phyloP scores from a whole-genome alignment of 2,113 vertebrate species.

The Cacatua alba region DNA sequence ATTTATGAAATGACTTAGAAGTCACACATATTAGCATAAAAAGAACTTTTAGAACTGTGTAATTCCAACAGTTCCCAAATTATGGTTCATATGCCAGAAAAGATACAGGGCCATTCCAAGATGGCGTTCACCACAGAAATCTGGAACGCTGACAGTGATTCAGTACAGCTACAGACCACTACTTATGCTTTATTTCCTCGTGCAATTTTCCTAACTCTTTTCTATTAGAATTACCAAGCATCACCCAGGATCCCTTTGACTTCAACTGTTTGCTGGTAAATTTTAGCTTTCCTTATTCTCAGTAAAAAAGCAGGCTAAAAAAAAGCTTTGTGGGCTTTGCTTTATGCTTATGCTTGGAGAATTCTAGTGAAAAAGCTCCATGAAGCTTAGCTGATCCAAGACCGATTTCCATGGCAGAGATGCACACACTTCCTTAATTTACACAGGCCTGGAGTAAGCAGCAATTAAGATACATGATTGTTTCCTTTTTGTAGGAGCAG shows the following conservation, averaged over 20 bases:
- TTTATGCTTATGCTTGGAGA: neutral
- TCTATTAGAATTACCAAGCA: neutral
- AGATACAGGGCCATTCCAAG: neutral
- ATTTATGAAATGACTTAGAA: neutral
- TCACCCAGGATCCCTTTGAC: neutral
- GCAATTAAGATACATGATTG: rapidly evolving
- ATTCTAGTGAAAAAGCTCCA: neutral
- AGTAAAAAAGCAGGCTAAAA: neutral
- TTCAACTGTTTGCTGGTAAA: neutral
- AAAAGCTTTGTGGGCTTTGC: neutral
- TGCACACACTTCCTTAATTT: neutral
- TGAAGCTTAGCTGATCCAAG: neutral
- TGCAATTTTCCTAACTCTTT: neutral
- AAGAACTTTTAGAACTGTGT: neutral
- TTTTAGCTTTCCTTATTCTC: neutral
- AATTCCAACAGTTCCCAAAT: neutral
- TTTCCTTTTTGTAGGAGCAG: neutral
- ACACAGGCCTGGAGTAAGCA: neutral
- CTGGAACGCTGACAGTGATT: rapidly evolving
- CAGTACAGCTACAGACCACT: neutral
- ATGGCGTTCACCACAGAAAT: rapidly evolving
- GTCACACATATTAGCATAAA: neutral
- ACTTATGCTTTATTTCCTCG: rapidly evolving
- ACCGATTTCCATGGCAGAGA: rapidly evolving
- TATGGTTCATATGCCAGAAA: neutral